Evolutionary conservation across 2,888 invertebrate species (phyloP).

Genomic region (Lepidochrysops patricia): DNA sequence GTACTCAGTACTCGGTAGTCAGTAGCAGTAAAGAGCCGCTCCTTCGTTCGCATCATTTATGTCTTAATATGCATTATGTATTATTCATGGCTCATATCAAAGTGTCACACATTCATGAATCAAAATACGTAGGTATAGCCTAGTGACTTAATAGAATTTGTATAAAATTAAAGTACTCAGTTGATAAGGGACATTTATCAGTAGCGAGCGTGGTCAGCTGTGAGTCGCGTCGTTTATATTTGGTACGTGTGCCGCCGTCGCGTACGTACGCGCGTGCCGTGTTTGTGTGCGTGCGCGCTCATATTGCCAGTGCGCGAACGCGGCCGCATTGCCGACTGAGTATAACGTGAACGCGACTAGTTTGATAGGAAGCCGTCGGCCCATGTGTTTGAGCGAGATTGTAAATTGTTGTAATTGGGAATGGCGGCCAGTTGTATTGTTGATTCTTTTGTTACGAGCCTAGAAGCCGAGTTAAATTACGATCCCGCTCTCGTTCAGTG

Average conservation of each 20-base stretch:
- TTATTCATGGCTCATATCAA: background rate
- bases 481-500: conserved; percentile 46
- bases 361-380: conserved; percentile 65
- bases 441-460: conserved; percentile 52
- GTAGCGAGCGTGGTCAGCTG: conserved; percentile 26
- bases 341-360: conserved; percentile 65
- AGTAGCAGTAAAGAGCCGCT: no score
- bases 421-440: conserved; percentile 65
- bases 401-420: conserved; percentile 70
- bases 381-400: conserved; percentile 58
- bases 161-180: conserved; percentile 29
- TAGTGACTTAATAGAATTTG: background rate
- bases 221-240: conserved; percentile 40
- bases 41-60: background rate
- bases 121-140: background rate
- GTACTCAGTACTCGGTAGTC: no score
- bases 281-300: conserved; percentile 40
- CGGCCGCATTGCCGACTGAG: conserved; percentile 53
- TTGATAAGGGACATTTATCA: conserved; percentile 40
- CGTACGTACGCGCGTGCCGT: conserved; percentile 30
- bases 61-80: background rate
- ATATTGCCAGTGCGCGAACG: conserved; percentile 61
- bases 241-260: conserved; percentile 32
- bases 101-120: background rate
- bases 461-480: conserved; percentile 49